phyloP scores from a whole-genome alignment of 2,888 invertebrate genomes.

The Orgyia antiqua region DNA sequence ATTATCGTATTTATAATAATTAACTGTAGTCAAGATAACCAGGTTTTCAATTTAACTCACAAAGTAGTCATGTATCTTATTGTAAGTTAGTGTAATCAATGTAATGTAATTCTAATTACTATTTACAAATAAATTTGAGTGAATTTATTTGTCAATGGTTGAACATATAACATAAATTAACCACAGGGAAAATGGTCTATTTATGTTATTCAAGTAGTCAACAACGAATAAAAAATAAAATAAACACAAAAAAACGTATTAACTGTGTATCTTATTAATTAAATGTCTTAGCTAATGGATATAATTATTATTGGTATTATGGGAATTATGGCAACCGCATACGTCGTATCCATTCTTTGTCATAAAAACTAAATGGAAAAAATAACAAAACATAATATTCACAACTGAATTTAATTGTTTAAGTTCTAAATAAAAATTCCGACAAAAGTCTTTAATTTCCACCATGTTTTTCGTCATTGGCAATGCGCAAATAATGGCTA shows the following conservation, averaged over 20 bases:
- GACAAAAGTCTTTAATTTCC: no score
- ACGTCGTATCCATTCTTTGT: constrained; percentile 67
- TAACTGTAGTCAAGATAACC: constrained; percentile 76
- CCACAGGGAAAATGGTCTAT: constrained; percentile 32
- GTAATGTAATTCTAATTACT: constrained; percentile 62
- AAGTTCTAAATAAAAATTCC: no score
- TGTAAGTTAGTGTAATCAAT: constrained; percentile 70
- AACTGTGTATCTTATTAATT: constrained; percentile 58
- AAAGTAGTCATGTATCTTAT: constrained; percentile 56
- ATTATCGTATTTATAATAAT: constrained; percentile 51
- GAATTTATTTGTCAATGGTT: constrained; percentile 45
- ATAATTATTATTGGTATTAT: constrained; percentile 56
- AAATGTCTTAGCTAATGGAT: constrained; percentile 64
- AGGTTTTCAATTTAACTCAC: constrained; percentile 76
- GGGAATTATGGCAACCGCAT: constrained; percentile 31
- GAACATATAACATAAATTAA: constrained; percentile 39
- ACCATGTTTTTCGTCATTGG: no score
- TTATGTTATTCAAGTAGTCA: constrained; percentile 57
- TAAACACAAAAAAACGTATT: constrained; percentile 61
- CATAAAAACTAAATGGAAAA: no score
- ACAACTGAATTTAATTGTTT: constrained; percentile 2
- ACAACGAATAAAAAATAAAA: constrained; percentile 69
- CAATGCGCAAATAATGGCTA: no score
- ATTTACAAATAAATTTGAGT: constrained; percentile 25
- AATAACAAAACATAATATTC: constrained; percentile 14